Percentiles rank a stretch among this genome's conserved stretches.
Evolutionary conservation across 2,113 vertebrate genomes (phyloP).

Genomic region (Paedocypris sp.): DNA sequence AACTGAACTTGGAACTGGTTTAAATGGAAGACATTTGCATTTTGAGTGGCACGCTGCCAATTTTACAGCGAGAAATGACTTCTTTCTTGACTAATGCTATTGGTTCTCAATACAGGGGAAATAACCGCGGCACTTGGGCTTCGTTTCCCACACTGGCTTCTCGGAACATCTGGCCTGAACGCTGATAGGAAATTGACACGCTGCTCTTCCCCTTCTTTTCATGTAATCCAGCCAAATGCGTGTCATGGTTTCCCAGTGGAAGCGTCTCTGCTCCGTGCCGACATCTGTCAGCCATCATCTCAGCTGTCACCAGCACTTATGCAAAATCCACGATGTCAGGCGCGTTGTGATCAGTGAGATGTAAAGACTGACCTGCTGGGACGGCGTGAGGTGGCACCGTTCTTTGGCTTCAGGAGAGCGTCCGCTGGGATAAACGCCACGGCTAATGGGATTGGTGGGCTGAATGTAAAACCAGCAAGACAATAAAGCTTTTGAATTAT

Average conservation of each 20-base stretch:
- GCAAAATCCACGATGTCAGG: background rate
- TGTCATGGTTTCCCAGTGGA: background rate
- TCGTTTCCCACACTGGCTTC: background rate
- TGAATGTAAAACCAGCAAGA: no score
- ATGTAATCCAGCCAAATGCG: slow-evolving; percentile 10
- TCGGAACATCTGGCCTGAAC: background rate
- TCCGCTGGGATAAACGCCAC: no score
- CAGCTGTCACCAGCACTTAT: slow-evolving; percentile 4
- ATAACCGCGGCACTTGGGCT: no score
- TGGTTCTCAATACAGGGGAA: no score
- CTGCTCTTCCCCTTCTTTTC: background rate
- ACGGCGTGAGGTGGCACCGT: background rate
- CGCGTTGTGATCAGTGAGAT: background rate
- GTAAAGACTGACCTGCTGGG: background rate
- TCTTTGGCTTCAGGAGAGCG: no score
- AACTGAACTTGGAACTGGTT: background rate
- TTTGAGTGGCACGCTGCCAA: background rate
- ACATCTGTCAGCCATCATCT: background rate
- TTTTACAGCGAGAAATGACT: background rate
- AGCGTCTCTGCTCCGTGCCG: background rate
- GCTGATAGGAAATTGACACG: slow-evolving; percentile 1
- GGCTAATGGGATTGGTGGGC: no score
- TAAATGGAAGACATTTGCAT: background rate
- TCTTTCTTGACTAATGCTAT: no score
- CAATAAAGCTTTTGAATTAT: no score